Conservation (phyloP, 2,888 invertebrate species). For the Troglohyphantes excavatus region DNA sequence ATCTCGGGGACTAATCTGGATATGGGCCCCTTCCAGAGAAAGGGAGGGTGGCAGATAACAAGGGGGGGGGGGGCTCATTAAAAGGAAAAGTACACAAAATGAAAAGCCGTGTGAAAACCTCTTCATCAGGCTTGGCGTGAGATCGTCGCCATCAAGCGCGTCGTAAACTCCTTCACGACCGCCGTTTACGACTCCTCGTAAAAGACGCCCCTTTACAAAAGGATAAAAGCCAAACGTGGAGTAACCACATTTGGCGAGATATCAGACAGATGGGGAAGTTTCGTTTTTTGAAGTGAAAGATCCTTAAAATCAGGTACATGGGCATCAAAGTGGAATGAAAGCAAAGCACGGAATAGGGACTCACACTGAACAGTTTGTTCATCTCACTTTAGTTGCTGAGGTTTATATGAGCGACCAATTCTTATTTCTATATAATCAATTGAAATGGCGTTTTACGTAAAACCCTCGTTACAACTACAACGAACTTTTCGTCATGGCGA, state of each 20-base stretch:
- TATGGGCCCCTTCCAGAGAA: slow-evolving; percentile 5
- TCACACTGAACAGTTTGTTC: too few species aligned
- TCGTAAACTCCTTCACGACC: slow-evolving; percentile 78
- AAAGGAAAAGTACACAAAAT: slow-evolving; percentile 78
- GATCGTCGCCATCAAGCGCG: slow-evolving; percentile 72
- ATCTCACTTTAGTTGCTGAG: too few species aligned
- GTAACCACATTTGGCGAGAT: slow-evolving; percentile 60
- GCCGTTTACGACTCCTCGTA: slow-evolving; percentile 76
- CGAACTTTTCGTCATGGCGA: too few species aligned
- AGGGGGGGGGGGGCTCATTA: slow-evolving; percentile 74
- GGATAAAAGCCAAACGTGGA: slow-evolving; percentile 56
- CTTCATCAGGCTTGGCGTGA: slow-evolving; percentile 77
- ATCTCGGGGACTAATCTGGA: slow-evolving; percentile 74
- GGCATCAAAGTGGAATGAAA: too few species aligned
- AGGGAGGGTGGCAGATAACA: slow-evolving; percentile 69
- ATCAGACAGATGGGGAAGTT: too few species aligned
- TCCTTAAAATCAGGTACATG: background rate
- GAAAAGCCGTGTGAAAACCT: slow-evolving; percentile 78
- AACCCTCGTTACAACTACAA: too few species aligned
- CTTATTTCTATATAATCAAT: too few species aligned
- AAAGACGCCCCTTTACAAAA: slow-evolving; percentile 54
- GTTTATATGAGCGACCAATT: too few species aligned
- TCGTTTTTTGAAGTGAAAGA: background rate
- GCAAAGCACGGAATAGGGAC: too few species aligned
- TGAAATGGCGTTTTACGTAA: too few species aligned